These are phyloP conservation scores for Microctenopoma lineatum DNA, from an alignment of 2,797 vertebrate genomes.

Conservation along the genomic window DNA sequence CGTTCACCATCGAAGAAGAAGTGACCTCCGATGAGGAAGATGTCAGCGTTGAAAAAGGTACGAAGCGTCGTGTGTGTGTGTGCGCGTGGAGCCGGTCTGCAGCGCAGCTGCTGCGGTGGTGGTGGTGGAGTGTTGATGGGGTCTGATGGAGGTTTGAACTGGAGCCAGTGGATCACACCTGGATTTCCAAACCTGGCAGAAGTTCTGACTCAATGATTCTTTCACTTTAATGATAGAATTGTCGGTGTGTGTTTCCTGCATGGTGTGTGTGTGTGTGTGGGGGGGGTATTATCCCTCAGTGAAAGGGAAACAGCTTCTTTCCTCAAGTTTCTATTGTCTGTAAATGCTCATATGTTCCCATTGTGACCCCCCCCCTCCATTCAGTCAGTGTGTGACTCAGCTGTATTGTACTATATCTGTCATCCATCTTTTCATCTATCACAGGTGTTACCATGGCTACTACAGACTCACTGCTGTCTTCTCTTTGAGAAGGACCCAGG, in stretches of 20 bases:
- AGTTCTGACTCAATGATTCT: constrained; percentile 51
- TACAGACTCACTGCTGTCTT: constrained; percentile 84
- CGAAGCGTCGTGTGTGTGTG: constrained; percentile 30
- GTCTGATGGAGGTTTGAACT: constrained; percentile 13
- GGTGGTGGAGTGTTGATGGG: constrained; percentile 16
- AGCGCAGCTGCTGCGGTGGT: constrained; percentile 12
- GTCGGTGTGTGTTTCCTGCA: constrained; percentile 22
- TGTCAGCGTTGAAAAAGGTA: constrained; percentile 81
- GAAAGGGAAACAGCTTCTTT: constrained; percentile 28
- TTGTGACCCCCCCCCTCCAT: constrained; percentile 48
- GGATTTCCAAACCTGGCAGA: constrained; percentile 31
- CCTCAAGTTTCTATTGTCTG: constrained; percentile 40
- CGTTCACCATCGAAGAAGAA: constrained; percentile 58
- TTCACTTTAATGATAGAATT: background rate
- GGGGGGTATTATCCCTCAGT: constrained; percentile 1
- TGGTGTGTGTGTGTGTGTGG: constrained; percentile 24
- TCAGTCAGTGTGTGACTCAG: constrained; percentile 68
- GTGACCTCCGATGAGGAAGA: constrained; percentile 72
- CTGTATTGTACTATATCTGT: constrained; percentile 79
- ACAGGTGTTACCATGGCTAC: constrained; percentile 87
- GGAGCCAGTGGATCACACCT: constrained; percentile 27
- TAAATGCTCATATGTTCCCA: constrained; percentile 42
- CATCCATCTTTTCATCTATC: constrained; percentile 81
- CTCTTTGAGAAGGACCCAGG: constrained; percentile 85
- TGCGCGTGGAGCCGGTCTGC: constrained; percentile 29